Percentiles rank a stretch among this genome's conserved stretches.
Evolutionary conservation across 2,888 invertebrate genomes (phyloP).

Genomic region (Amphipoea oculea): DNA sequence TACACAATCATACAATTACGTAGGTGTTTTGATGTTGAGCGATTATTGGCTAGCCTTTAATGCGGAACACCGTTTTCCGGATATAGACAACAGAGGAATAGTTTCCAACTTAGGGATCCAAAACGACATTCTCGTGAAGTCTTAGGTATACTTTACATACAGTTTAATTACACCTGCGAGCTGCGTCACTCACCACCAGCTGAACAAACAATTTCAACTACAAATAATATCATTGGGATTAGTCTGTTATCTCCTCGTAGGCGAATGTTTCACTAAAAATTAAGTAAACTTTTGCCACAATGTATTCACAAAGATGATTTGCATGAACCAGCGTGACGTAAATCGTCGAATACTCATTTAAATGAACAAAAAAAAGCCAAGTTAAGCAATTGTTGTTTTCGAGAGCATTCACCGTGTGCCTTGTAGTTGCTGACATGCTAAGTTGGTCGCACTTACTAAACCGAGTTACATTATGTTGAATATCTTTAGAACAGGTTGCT

Average conservation of each 20-base stretch:
- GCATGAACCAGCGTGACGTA: conserved; percentile 39
- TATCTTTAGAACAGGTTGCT: conserved; percentile 44
- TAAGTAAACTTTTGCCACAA: conserved; percentile 17
- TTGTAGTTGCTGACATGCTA: conserved; percentile 27
- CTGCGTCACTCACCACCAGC: conserved; percentile 50
- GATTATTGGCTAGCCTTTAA: conserved; percentile 36
- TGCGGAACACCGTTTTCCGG: conserved; percentile 32
- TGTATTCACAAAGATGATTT: conserved; percentile 40
- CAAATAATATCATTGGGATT: conserved; percentile 30
- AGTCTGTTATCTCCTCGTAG: conserved; percentile 33
- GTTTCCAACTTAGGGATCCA: not conserved
- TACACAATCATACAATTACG: conserved; percentile 9
- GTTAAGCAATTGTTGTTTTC: conserved; percentile 42
- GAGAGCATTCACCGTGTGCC: conserved; percentile 30
- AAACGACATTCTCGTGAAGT: conserved; percentile 15
- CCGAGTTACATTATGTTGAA: conserved; percentile 33
- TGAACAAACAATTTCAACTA: conserved; percentile 41
- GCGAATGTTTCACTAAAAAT: conserved; percentile 24
- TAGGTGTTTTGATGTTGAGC: conserved; percentile 17
- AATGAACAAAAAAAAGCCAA: conserved; percentile 27
- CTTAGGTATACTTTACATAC: conserved; percentile 2
- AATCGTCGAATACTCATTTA: conserved; percentile 24
- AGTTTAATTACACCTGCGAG: conserved; percentile 27
- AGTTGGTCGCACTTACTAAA: conserved; percentile 27
- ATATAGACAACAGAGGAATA: conserved; percentile 12